Conservation (phyloP, 2,113 vertebrate genomes). For the Gymnogyps californianus region DNA sequence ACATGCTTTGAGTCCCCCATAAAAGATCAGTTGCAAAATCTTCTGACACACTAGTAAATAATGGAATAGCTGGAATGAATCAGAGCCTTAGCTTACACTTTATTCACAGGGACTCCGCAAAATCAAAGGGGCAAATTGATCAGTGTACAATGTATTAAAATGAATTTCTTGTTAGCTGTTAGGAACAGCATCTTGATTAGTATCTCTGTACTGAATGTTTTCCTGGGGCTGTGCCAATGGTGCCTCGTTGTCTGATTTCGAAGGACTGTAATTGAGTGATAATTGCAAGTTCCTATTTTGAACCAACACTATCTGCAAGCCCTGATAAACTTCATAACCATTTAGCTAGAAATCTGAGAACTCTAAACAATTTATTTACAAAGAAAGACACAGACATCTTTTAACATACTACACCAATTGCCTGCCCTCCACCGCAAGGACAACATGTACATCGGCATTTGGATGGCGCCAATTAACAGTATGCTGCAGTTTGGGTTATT, state of each 20-base stretch:
- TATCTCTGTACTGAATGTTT: slow-evolving; percentile 46
- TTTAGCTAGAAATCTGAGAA: slow-evolving; percentile 72
- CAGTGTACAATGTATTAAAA: slow-evolving; percentile 14
- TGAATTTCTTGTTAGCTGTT: slow-evolving; percentile 37
- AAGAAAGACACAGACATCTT: slow-evolving; percentile 42
- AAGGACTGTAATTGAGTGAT: slow-evolving; percentile 63
- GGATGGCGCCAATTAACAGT: slow-evolving; percentile 34
- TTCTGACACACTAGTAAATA: neutral
- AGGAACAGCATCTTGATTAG: slow-evolving; percentile 31
- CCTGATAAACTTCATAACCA: slow-evolving; percentile 63
- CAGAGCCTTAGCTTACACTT: slow-evolving; percentile 20
- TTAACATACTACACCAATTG: slow-evolving; percentile 39
- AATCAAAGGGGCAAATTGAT: slow-evolving; percentile 60
- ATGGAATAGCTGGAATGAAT: slow-evolving; percentile 32
- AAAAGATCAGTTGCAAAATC: neutral
- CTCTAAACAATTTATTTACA: slow-evolving; percentile 74
- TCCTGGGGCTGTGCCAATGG: slow-evolving; percentile 63
- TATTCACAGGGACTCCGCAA: neutral
- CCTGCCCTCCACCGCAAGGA: slow-evolving; percentile 4
- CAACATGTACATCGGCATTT: neutral
- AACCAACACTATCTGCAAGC: slow-evolving; percentile 20
- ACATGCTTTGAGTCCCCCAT: neutral
- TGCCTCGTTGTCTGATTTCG: slow-evolving; percentile 64
- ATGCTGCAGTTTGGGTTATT: neutral
- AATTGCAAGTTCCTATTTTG: slow-evolving; percentile 68